These are phyloP conservation scores for Eulemur rubriventer DNA, from an alignment of 2,797 vertebrate genomes.

Conservation along the genomic window DNA sequence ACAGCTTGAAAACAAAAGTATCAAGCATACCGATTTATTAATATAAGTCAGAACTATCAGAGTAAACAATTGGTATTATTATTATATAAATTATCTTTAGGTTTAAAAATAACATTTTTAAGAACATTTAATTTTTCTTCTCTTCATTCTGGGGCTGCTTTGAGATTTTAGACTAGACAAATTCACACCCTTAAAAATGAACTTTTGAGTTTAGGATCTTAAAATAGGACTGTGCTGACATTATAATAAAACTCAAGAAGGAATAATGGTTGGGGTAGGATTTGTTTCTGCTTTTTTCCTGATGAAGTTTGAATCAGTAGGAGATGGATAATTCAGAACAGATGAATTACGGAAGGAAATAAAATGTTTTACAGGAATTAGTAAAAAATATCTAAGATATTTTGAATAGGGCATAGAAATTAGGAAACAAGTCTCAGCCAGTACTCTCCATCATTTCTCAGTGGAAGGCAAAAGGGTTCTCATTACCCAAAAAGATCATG, in stretches of 20 bases:
- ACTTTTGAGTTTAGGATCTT: conserved; percentile 74
- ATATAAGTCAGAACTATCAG: neutral
- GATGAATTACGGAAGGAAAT: conserved; percentile 17
- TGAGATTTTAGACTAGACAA: conserved; percentile 52
- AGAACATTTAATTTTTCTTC: neutral
- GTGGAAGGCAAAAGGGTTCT: neutral
- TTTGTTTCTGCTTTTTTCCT: conserved; percentile 62
- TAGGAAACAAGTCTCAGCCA: neutral
- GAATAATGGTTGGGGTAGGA: neutral
- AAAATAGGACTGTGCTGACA: conserved; percentile 73
- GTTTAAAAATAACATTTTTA: conserved; percentile 27
- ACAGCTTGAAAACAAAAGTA: neutral
- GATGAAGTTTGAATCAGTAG: conserved; percentile 23
- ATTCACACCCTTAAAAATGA: conserved; percentile 58
- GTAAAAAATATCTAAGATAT: conserved; percentile 8
- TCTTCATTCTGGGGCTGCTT: conserved; percentile 6
- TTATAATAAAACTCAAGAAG: conserved; percentile 63
- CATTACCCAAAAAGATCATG: neutral
- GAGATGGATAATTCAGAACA: conserved; percentile 15
- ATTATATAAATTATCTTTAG: conserved; percentile 39
- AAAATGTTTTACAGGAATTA: neutral
- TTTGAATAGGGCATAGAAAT: neutral
- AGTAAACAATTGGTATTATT: conserved; percentile 3
- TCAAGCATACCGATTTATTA: neutral
- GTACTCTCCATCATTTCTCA: conserved; percentile 6